These are phyloP conservation scores for Atta colombica DNA, from an alignment of 1,140 invertebrate species.

Conservation along the genomic window DNA sequence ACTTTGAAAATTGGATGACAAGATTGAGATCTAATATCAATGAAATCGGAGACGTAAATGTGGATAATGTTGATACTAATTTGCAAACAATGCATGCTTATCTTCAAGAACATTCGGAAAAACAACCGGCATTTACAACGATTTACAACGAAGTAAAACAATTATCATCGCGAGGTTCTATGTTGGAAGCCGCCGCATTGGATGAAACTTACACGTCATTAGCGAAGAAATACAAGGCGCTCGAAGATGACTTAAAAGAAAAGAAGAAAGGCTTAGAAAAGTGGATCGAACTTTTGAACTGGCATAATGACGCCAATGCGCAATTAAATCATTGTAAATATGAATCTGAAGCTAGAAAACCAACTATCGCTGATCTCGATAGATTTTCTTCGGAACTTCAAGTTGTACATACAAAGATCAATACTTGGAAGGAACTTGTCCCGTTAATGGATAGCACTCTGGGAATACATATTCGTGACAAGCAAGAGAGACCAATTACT, in stretches of 20 bases:
- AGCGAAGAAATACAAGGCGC: slow-evolving; percentile 91
- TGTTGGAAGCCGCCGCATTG: slow-evolving; percentile 91
- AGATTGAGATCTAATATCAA: slow-evolving; percentile 91
- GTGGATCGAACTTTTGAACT: slow-evolving; percentile 93
- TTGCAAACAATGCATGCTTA: slow-evolving; percentile 93
- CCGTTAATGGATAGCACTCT: slow-evolving; percentile 90
- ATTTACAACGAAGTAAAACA: slow-evolving; percentile 95
- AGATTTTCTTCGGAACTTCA: slow-evolving; percentile 90
- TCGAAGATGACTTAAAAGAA: slow-evolving; percentile 91
- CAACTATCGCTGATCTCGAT: slow-evolving; percentile 89
- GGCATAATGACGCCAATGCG: slow-evolving; percentile 93
- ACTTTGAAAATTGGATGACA: slow-evolving; percentile 95
- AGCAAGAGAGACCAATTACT: slow-evolving; percentile 89
- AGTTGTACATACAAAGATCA: slow-evolving; percentile 89
- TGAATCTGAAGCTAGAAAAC: slow-evolving; percentile 92
- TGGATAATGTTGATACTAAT: slow-evolving; percentile 92
- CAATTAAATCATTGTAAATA: slow-evolving; percentile 93
- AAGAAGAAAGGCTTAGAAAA: slow-evolving; percentile 93
- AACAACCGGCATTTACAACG: slow-evolving; percentile 90
- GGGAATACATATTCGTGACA: slow-evolving; percentile 90
- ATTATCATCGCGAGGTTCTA: slow-evolving; percentile 89
- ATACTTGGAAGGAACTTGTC: slow-evolving; percentile 90
- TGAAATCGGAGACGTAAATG: slow-evolving; percentile 92
- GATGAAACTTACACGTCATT: slow-evolving; percentile 92
- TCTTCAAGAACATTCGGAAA: slow-evolving; percentile 93